Percentiles rank a stretch among this genome's conserved stretches.
Conservation (phyloP, 2,797 vertebrate genomes). For the Caiman crocodilus region DNA sequence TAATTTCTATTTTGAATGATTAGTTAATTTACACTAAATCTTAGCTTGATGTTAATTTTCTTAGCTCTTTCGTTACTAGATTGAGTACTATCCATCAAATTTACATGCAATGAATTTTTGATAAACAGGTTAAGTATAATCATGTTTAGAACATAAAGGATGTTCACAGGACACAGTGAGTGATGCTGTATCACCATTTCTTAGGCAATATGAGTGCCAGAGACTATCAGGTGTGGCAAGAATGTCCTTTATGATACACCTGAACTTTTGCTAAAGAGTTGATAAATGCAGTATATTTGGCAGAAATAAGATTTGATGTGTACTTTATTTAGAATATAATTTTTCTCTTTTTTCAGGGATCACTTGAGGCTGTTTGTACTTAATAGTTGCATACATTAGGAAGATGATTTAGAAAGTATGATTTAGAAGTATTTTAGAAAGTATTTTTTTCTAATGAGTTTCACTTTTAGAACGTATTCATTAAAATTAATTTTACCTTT, state of each 20-base stretch:
- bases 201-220: not conserved
- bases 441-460: not conserved
- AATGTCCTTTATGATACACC: constrained; percentile 70
- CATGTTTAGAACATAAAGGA: not conserved
- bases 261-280: constrained; percentile 76
- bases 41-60: constrained; percentile 39
- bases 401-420: not conserved
- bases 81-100: not conserved
- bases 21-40: not conserved
- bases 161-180: not conserved
- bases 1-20: not conserved
- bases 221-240: constrained; percentile 72
- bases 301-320: constrained; percentile 75
- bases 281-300: constrained; percentile 58
- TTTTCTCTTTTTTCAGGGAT: constrained; percentile 83
- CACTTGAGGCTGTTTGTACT: constrained; percentile 69
- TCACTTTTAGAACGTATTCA: not conserved
- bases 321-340: constrained; percentile 82
- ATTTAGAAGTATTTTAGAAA: no score
- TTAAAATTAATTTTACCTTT: not conserved
- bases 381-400: not conserved
- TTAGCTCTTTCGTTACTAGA: not conserved
- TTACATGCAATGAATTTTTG: constrained; percentile 6
- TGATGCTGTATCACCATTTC: rapidly evolving
- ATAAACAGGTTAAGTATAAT: not conserved